A percentile compares a stretch with the other conserved stretches of the same genome.
Evolutionary conservation across 2,888 invertebrate species (phyloP).

Genomic region (Trachelus iudaicus): DNA sequence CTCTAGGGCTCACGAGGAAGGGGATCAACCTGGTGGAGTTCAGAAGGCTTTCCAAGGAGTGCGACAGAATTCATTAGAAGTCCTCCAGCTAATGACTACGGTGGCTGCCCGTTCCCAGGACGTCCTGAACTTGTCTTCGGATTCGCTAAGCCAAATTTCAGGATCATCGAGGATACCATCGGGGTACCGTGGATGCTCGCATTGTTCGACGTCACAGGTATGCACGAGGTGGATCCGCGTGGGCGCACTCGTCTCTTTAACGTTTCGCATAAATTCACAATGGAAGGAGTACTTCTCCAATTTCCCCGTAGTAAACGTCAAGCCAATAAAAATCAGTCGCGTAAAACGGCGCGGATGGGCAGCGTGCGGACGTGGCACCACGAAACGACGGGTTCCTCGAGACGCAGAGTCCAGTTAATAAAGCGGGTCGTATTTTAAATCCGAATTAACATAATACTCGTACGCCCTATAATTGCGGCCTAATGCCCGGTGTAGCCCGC

Average conservation of each 20-base stretch:
- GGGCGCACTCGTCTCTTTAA: slow-evolving; percentile 57
- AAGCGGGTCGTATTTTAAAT: slow-evolving; percentile 32
- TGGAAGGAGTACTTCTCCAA: slow-evolving; percentile 39
- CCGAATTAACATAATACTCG: slow-evolving; percentile 37
- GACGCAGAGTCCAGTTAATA: slow-evolving; percentile 21
- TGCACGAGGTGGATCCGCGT: slow-evolving; percentile 26
- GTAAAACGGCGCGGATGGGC: slow-evolving; percentile 5
- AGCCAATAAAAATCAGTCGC: slow-evolving; percentile 19
- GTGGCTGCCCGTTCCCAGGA: slow-evolving; percentile 36
- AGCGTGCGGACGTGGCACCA: neutral
- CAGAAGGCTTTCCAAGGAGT: slow-evolving; percentile 31
- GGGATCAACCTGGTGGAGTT: slow-evolving; percentile 32
- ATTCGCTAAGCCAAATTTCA: neutral
- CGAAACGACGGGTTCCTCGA: neutral
- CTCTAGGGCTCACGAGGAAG: slow-evolving; percentile 19
- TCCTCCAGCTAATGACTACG: slow-evolving; percentile 53
- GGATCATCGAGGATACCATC: neutral
- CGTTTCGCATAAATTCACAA: slow-evolving; percentile 51
- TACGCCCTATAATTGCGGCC: slow-evolving; percentile 43
- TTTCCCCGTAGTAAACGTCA: slow-evolving; percentile 49
- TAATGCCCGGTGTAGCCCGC: slow-evolving; percentile 31
- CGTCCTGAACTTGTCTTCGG: neutral
- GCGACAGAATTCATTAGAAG: slow-evolving; percentile 57
- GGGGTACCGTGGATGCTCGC: neutral
- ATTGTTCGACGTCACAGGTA: neutral